A percentile compares a stretch with the other conserved stretches of the same genome.
Conservation (phyloP, 2,113 vertebrate genomes). For the Leucoraja erinaceus region DNA sequence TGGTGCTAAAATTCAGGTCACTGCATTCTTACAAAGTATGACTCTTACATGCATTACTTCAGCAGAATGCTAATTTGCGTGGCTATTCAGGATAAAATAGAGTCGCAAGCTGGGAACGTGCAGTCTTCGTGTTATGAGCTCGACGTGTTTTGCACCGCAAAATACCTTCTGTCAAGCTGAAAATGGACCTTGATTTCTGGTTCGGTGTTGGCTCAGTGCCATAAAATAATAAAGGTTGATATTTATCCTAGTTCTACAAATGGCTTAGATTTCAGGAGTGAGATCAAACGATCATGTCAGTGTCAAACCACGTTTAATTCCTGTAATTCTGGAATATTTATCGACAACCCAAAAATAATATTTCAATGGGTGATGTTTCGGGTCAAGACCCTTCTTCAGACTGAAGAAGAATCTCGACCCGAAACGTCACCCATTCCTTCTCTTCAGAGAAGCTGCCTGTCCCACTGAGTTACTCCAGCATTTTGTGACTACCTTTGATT, state of each 20-base stretch:
- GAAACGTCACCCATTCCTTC: too few relatives aligned
- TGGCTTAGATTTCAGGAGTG: background rate
- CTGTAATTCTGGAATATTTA: background rate
- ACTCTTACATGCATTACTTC: background rate
- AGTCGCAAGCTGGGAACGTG: background rate
- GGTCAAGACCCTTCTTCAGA: too few relatives aligned
- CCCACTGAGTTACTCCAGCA: too few relatives aligned
- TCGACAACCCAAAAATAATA: background rate
- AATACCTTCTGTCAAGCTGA: background rate
- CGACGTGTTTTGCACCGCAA: background rate
- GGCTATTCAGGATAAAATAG: conserved; percentile 1
- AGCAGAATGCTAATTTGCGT: background rate
- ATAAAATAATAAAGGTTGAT: background rate
- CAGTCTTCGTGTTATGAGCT: background rate
- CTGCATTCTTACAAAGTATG: background rate
- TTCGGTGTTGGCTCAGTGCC: background rate
- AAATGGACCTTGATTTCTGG: conserved; percentile 29
- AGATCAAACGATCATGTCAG: background rate
- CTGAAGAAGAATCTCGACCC: too few relatives aligned
- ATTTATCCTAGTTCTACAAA: background rate
- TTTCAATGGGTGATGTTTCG: background rate
- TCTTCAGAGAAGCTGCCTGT: too few relatives aligned
- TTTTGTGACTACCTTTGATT: background rate
- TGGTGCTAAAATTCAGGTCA: background rate
- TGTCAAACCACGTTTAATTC: background rate